A percentile compares a stretch with the other conserved stretches of the same genome.
Conservation (phyloP, 2,113 vertebrate genomes). For the Dipodomys stephensi region DNA sequence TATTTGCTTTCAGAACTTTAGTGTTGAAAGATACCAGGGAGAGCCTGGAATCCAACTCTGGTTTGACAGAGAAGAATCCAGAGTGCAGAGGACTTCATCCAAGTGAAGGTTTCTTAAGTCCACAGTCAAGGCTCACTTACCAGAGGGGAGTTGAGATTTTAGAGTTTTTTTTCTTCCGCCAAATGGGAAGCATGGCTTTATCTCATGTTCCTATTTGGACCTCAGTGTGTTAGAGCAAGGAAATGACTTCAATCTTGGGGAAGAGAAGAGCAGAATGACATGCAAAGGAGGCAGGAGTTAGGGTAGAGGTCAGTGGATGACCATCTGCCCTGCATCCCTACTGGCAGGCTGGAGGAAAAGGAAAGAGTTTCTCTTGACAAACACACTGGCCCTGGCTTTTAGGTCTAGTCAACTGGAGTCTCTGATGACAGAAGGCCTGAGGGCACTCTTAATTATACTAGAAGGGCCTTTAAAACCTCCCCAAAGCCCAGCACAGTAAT, state of each 20-base stretch:
- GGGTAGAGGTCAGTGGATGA: background rate
- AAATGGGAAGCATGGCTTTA: background rate
- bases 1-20: background rate
- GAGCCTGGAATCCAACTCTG: background rate
- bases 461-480: background rate
- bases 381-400: background rate
- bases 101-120: background rate
- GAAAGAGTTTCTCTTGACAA: constrained; percentile 52
- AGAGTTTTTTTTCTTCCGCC: background rate
- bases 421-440: background rate
- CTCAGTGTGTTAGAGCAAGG: background rate
- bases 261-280: background rate
- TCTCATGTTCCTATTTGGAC: background rate
- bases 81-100: background rate
- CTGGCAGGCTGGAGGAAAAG: background rate
- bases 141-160: background rate
- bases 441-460: constrained; percentile 24
- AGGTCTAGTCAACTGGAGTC: background rate
- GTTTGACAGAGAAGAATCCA: background rate
- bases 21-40: background rate
- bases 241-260: constrained; percentile 15
- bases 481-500: constrained; percentile 68
- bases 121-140: background rate
- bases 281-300: constrained; percentile 55
- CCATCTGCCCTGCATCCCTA: background rate